Conservation (phyloP, 2,797 vertebrate species). For the Girardinus metallicus region DNA sequence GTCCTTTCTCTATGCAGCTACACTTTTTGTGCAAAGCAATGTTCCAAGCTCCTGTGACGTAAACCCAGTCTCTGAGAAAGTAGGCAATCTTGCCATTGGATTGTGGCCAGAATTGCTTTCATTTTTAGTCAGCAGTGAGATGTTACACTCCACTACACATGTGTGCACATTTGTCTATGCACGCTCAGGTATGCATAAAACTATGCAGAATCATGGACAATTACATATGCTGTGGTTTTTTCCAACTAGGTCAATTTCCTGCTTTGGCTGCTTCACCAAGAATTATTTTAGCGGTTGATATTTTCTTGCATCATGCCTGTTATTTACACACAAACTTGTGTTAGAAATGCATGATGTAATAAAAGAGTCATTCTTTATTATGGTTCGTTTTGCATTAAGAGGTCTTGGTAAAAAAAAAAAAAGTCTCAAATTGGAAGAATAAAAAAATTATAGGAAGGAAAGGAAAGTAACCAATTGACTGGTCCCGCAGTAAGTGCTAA, state of each 20-base stretch:
- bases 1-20: constrained; percentile 27
- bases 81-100: constrained; percentile 65
- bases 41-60: constrained; percentile 60
- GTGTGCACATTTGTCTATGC: constrained; percentile 9
- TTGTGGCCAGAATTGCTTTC: constrained; percentile 58
- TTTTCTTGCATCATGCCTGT: constrained; percentile 29
- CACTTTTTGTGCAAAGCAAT: constrained; percentile 53
- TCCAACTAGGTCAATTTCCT: constrained; percentile 11
- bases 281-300: constrained; percentile 30
- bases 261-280: constrained; percentile 18
- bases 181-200: not conserved
- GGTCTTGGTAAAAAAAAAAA: constrained; percentile 1
- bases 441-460: constrained; percentile 34
- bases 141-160: constrained; percentile 46
- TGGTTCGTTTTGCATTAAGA: constrained; percentile 20
- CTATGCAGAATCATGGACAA: constrained; percentile 25
- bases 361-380: constrained; percentile 44
- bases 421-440: constrained; percentile 25
- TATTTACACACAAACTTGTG: constrained; percentile 4
- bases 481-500: constrained; percentile 18
- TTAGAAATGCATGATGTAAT: constrained; percentile 63
- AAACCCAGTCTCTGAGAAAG: constrained; percentile 58
- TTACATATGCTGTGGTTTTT: constrained; percentile 26
- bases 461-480: constrained; percentile 44
- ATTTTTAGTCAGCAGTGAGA: constrained; percentile 55